Evolutionary conservation across 2,797 vertebrate species (phyloP).

Genomic region (Chloroceryle inda): DNA sequence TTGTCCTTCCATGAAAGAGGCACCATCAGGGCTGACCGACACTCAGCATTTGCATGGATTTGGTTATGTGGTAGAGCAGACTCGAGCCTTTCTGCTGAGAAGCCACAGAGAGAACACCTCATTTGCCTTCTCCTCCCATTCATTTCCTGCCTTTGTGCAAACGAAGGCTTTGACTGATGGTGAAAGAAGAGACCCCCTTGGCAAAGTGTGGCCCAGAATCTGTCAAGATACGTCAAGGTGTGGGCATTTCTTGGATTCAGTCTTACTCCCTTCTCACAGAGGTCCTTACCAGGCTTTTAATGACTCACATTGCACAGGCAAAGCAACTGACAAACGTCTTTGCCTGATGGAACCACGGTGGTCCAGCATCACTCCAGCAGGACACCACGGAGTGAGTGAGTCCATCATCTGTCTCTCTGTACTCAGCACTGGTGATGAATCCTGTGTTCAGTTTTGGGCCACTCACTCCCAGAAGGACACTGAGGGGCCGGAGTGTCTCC

Average conservation of each 20-base stretch:
- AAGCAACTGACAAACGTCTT: not conserved
- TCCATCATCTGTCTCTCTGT: not conserved
- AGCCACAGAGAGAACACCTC: not conserved
- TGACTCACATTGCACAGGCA: not conserved
- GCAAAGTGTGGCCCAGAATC: not conserved
- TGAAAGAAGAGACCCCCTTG: not conserved
- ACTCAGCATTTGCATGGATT: conserved; percentile 59
- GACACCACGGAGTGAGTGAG: not conserved
- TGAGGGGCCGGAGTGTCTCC: too few species aligned
- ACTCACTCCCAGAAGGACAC: too few species aligned
- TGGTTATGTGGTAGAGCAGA: conserved; percentile 6
- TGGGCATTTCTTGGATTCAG: not conserved
- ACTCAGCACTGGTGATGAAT: not conserved
- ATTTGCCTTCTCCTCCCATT: conserved; percentile 36
- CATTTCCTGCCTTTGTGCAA: conserved; percentile 55
- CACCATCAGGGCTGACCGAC: not conserved
- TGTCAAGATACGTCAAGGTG: not conserved
- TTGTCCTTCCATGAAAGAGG: not conserved
- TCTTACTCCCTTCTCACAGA: not conserved
- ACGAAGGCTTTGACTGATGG: not conserved
- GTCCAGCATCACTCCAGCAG: not conserved
- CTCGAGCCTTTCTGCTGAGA: not conserved
- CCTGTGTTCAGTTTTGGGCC: not conserved
- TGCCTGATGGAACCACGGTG: not conserved
- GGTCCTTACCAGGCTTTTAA: not conserved